Conservation (phyloP, 2,797 vertebrate species). For the Etheostoma nigrum region DNA sequence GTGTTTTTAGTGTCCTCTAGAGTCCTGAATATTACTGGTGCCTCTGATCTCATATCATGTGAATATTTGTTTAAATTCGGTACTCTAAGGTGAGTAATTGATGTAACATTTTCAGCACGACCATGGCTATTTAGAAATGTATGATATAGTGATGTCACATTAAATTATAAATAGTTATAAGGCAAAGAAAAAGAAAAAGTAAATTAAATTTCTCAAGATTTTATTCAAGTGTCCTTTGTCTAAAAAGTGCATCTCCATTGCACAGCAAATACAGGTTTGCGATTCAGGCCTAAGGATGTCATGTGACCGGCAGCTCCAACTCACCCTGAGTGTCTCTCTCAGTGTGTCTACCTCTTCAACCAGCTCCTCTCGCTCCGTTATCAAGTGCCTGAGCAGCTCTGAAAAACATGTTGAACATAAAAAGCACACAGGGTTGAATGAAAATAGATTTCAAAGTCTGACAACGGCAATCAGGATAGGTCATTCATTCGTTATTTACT, state of each 20-base stretch:
- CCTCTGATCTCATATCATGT: background rate
- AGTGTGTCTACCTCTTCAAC: conserved; percentile 74
- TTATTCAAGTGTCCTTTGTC: background rate
- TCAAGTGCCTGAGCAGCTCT: conserved; percentile 79
- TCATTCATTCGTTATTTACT: background rate
- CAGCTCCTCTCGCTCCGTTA: conserved; percentile 80
- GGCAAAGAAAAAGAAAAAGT: background rate
- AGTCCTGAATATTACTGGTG: background rate
- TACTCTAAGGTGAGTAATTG: background rate
- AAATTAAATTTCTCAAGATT: background rate
- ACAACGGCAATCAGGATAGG: background rate
- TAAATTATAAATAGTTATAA: background rate
- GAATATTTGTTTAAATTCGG: background rate
- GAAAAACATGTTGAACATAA: conserved; percentile 25
- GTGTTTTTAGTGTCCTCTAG: background rate
- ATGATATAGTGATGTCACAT: background rate
- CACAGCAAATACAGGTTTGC: background rate
- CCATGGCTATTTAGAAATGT: background rate
- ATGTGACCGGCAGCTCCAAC: conserved; percentile 3
- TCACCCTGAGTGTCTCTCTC: conserved; percentile 80
- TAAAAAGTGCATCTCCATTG: background rate
- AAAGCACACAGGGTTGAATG: conserved; percentile 15
- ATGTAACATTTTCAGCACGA: background rate
- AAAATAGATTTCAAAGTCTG: background rate
- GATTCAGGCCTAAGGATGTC: background rate